Base-by-base conservation (phyloP, 2,888 invertebrate species). In the Synergus umbraculus region DNA sequence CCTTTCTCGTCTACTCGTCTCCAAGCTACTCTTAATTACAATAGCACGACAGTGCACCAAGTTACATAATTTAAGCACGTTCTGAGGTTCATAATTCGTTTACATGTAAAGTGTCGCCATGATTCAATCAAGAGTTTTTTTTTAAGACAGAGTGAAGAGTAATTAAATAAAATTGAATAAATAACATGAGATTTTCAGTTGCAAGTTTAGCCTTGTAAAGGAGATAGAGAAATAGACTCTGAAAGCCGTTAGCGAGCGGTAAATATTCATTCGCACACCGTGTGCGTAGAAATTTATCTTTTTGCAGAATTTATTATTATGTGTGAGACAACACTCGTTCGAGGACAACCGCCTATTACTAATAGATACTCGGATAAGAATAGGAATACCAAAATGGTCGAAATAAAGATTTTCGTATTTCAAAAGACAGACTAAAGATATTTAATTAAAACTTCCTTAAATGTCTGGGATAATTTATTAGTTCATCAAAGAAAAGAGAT, bases 31-130 rank as follows among this genome's bases (percentile, higher is more conserved):
- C 82, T 83, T 82, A 82, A 83, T 83, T 82, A 80, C 80, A 78
- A 82, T 77, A 65, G 79, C 82, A 77, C 81, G 81, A 82, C 80
- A 81, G 66, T 81, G 83, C 82, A 82, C 82, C 79, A 76, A 54
- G 78, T 83, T 82, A 81, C 78, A 78, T 79, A 81, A 82, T 83
- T 82, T 79, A 65, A 78, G 76, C 77, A 80, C 77, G 67, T 82
- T 78, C 76, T 73, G 49, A 18, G n/a, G 54, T 49, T 58, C 9
- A 73, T 73, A 54, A 73, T 73, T 54, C 37, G 18, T 73, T 73
- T 54, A 73, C 37, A 73, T 49, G 54, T 54, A 18, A 73, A 73
- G n/a, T 46, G 29, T 29, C 37, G 15, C 73, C 29, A 13, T 9
- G 44, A 69, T 49, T 22, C 5, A 22, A 54, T 29, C 29, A 12